Evolutionary conservation across 2,797 vertebrate species (phyloP).

Genomic region (Dermochelys coriacea): DNA sequence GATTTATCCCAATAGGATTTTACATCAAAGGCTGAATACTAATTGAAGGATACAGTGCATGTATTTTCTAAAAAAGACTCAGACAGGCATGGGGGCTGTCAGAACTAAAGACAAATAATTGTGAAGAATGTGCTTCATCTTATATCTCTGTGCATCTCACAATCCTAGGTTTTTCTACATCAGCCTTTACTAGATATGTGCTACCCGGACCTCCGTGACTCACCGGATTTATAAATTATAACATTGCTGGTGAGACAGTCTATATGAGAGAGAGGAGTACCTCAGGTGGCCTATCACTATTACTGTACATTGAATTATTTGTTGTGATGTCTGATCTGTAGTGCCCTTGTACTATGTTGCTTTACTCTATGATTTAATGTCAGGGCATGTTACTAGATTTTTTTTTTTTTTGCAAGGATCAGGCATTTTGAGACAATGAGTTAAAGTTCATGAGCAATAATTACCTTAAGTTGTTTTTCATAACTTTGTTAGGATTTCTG

Average conservation of each 20-base stretch:
- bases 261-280: rapidly evolving
- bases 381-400: no score
- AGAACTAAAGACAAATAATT: not conserved
- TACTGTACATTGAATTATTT: not conserved
- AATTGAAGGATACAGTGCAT: not conserved
- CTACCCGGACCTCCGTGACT: not conserved
- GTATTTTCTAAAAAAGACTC: not conserved
- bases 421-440: not conserved
- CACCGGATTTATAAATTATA: not conserved
- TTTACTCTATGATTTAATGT: not conserved
- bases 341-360: not conserved
- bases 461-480: not conserved
- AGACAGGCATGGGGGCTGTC: not conserved
- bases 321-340: not conserved
- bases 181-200: not conserved
- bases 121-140: not conserved
- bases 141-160: rapidly evolving
- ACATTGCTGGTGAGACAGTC: not conserved
- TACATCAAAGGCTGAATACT: not conserved
- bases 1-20: not conserved
- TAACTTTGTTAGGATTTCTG: not conserved
- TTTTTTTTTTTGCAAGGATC: not conserved
- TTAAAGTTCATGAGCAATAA: not conserved
- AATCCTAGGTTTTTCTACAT: not conserved
- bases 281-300: not conserved